Base-by-base conservation (phyloP, 23 tunicate species). In the Halocynthia roretzi region DNA sequence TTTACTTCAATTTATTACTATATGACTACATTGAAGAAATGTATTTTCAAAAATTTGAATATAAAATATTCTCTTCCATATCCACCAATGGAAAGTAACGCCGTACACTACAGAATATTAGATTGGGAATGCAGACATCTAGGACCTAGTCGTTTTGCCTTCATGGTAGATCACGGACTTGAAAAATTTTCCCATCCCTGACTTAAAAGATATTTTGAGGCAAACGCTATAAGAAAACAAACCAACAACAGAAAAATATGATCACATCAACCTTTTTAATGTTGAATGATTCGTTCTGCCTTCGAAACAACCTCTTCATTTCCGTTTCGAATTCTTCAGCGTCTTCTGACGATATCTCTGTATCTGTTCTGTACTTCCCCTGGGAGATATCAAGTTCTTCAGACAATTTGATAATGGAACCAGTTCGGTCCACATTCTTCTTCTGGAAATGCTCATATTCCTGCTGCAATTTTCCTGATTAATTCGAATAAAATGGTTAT, bases 401-500 rank as follows among this genome's bases (percentile, higher is more conserved):
- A 14, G 56, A 68, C 65, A 56, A 55, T 40, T 71, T 61, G 2
- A 18, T 19, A 7, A 82, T 72, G 40, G 85, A 20, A 5, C 63
- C 57, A 23, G 8, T 7, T 86, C 82, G 61, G 12, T 71, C 57
- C 15, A 20, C 21, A 49, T 74, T 66, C 51, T 53, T 65, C 55
- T 15, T 73, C 62, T 76, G 62, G 20, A 80, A 76, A 62, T 54
- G 71, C 53, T 71, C 71, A 7, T 67, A 62, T 53, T 90, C 96
- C 69, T 80, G 83, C 49, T 90, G 76, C 20, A 90, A 50, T 53
- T 84, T 76, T 48, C 96, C 86, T 87, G 20, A 7, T 0, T 2
- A 15, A 14, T 14, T 58, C 2, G 15, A 58, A 58, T 14, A 58
- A 58, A 15, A 58, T 14, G 15, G 15, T 58, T 58, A 14, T 58